Percentiles rank a stretch among this genome's conserved stretches.
These are phyloP conservation scores for Agriotes lineatus DNA, from an alignment of 2,888 invertebrate genomes.

Conservation along the genomic window DNA sequence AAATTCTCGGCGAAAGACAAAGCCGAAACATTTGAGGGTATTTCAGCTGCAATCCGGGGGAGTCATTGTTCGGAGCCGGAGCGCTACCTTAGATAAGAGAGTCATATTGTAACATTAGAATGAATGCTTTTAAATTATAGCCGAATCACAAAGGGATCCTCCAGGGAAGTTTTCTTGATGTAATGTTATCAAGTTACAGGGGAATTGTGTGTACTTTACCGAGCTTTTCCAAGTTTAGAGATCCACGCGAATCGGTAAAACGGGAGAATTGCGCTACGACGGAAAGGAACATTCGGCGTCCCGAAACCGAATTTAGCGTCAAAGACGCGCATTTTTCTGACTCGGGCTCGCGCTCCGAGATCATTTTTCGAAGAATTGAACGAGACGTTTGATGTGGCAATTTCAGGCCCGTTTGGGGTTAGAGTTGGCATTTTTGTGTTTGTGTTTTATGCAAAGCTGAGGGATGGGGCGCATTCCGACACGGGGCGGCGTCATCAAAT, in stretches of 20 bases:
- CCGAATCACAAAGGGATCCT: constrained; percentile 50
- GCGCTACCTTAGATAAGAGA: constrained; percentile 49
- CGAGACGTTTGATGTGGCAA: constrained; percentile 32
- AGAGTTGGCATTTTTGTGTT: constrained; percentile 11
- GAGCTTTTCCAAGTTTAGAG: constrained; percentile 23
- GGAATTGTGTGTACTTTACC: constrained; percentile 40
- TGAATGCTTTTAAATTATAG: constrained; percentile 51
- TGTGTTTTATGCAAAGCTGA: constrained; percentile 11
- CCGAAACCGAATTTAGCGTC: constrained; percentile 25
- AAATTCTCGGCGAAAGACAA: neutral
- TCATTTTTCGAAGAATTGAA: constrained; percentile 27
- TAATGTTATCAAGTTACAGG: constrained; percentile 44
- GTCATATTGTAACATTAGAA: constrained; percentile 48
- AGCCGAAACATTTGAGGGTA: constrained; percentile 14
- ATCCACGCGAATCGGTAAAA: constrained; percentile 32
- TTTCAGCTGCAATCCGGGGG: constrained; percentile 10
- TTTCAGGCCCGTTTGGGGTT: constrained; percentile 7
- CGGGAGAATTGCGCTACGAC: constrained; percentile 22
- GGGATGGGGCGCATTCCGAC: constrained; percentile 15
- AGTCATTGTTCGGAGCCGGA: constrained; percentile 39
- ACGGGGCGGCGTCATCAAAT: constrained; percentile 26
- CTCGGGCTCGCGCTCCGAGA: constrained; percentile 3
- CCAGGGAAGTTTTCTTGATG: constrained; percentile 44
- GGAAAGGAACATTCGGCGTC: constrained; percentile 22
- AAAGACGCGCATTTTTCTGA: constrained; percentile 16